A percentile compares a stretch with the other conserved stretches of the same genome.
Evolutionary conservation across 2,888 invertebrate species (phyloP).

Genomic region (Leistus spinibarbis): DNA sequence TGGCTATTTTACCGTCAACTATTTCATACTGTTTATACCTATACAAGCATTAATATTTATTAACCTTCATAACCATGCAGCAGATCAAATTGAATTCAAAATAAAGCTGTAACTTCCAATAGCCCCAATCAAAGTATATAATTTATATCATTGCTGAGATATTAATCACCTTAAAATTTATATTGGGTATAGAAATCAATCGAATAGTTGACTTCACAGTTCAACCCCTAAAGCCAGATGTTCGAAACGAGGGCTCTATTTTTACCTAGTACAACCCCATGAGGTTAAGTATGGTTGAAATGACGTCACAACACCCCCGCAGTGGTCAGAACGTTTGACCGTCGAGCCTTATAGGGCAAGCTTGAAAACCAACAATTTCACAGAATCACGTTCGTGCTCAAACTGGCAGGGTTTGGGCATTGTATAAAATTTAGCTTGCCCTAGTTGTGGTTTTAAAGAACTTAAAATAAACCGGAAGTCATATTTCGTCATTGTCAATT

Average conservation of each 20-base stretch:
- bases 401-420: background rate
- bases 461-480: constrained; percentile 23
- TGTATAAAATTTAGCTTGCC: background rate
- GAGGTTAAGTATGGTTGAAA: constrained; percentile 1
- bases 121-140: background rate
- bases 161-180: constrained; percentile 1
- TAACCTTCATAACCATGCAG: too few relatives aligned
- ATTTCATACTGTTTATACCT: too few relatives aligned
- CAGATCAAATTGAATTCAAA: background rate
- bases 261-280: background rate
- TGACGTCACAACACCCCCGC: constrained; percentile 29
- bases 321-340: constrained; percentile 2
- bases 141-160: background rate
- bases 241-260: background rate
- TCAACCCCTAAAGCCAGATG: background rate
- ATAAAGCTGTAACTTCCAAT: background rate
- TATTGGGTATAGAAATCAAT: constrained; percentile 10
- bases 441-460: background rate
- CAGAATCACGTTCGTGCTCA: background rate
- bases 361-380: too few relatives aligned
- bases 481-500: constrained; percentile 9
- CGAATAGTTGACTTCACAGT: constrained; percentile 10
- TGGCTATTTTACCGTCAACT: too few relatives aligned
- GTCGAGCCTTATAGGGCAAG: background rate
- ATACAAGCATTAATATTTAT: too few relatives aligned